These are phyloP conservation scores for Picus viridis DNA, from an alignment of 2,797 vertebrate genomes.

Conservation along the genomic window DNA sequence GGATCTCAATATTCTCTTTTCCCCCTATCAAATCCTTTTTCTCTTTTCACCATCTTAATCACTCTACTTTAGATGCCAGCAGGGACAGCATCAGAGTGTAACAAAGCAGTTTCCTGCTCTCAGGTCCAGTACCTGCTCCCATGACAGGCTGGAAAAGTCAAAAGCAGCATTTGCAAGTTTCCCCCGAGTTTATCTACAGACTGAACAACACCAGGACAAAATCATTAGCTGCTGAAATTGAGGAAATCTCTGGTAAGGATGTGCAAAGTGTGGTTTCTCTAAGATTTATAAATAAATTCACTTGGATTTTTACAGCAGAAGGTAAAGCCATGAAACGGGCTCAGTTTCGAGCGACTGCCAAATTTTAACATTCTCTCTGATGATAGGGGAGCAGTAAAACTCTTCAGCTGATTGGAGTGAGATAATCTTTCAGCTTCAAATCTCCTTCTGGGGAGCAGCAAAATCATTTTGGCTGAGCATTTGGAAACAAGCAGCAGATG, in stretches of 20 bases:
- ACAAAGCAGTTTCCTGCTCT: background rate
- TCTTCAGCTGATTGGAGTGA: background rate
- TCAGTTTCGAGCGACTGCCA: background rate
- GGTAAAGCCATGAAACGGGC: background rate
- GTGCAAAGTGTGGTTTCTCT: background rate
- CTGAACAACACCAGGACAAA: background rate
- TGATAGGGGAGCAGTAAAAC: background rate
- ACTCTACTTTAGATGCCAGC: background rate
- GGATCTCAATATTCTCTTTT: background rate
- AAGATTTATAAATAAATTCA: background rate
- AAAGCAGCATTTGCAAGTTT: background rate
- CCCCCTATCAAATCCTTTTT: background rate
- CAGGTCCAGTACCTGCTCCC: accelerated
- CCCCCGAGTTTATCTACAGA: background rate
- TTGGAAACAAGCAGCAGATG: background rate
- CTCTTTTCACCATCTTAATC: background rate
- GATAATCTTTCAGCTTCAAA: background rate
- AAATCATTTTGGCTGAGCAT: background rate
- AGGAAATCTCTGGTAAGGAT: background rate
- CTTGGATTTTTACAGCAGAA: background rate
- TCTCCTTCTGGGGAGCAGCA: background rate
- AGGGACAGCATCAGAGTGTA: background rate
- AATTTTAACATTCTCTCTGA: background rate
- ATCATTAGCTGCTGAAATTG: background rate
- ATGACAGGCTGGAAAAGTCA: background rate